phyloP scores from a whole-genome alignment of 2,797 vertebrate genomes.

The Mormyrus hasselquistii region DNA sequence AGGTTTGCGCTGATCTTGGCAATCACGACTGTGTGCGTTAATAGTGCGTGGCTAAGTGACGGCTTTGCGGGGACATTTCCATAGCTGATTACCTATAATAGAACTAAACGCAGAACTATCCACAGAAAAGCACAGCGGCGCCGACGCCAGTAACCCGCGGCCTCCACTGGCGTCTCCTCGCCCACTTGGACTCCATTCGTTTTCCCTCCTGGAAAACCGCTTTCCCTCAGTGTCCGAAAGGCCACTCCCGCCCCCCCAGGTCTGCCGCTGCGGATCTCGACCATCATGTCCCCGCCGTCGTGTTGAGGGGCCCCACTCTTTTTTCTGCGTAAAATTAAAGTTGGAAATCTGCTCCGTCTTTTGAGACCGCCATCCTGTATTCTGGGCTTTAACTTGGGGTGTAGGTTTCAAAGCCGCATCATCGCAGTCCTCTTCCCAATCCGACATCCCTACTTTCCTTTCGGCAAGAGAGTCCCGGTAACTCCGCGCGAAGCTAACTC shows the following conservation, averaged over 20 bases:
- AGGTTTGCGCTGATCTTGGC: not conserved
- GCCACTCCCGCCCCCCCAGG: not conserved
- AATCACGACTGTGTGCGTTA: not conserved
- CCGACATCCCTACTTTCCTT: constrained; percentile 51
- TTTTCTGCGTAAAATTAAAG: constrained; percentile 25
- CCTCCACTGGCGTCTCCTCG: not conserved
- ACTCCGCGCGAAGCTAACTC: not conserved
- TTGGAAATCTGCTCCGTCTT: not conserved
- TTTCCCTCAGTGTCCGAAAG: not conserved
- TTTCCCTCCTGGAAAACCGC: not conserved
- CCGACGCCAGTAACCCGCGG: not conserved
- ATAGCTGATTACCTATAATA: constrained; percentile 67
- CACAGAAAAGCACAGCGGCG: constrained; percentile 55
- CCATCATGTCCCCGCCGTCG: not conserved
- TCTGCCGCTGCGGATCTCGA: not conserved
- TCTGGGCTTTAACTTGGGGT: not conserved
- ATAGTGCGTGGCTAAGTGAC: not conserved
- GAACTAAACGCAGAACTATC: constrained; percentile 58
- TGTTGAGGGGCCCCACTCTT: not conserved
- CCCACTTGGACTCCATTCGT: not conserved
- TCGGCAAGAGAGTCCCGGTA: not conserved
- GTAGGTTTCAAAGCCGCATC: constrained; percentile 11
- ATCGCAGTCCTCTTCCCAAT: constrained; percentile 63
- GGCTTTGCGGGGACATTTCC: not conserved
- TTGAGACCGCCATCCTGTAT: not conserved